phyloP scores from a whole-genome alignment of 2,797 vertebrate species.

The Gadopsis marmoratus region DNA sequence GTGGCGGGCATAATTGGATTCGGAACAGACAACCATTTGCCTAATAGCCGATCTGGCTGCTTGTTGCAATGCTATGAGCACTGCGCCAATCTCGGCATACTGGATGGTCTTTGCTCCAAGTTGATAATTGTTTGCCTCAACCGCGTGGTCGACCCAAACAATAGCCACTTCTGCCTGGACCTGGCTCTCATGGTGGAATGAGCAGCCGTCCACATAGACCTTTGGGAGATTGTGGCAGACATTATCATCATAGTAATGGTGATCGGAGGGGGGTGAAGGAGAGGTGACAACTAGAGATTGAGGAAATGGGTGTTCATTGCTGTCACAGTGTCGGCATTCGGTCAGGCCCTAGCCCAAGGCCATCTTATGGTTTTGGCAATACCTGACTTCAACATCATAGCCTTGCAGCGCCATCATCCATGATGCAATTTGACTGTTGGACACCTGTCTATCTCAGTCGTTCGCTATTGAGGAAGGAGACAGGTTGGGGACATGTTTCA shows the following conservation, averaged over 20 bases:
- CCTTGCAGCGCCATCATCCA: background rate
- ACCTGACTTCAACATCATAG: background rate
- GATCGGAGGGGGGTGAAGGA: background rate
- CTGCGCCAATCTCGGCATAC: background rate
- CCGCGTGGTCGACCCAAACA: background rate
- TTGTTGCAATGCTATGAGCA: background rate
- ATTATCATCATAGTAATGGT: slow-evolving; percentile 1
- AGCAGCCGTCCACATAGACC: background rate
- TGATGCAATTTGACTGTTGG: background rate
- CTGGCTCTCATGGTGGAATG: background rate
- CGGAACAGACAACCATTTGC: background rate
- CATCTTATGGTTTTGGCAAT: background rate
- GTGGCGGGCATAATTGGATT: background rate
- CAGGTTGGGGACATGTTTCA: background rate
- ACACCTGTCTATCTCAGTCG: background rate
- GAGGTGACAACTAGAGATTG: background rate
- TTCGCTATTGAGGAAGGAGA: background rate
- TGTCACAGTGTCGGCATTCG: background rate
- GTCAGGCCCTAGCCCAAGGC: background rate
- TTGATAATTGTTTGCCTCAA: background rate
- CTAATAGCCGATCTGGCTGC: rapidly evolving
- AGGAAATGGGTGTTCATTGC: background rate
- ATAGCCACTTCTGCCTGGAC: background rate
- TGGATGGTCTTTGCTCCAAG: background rate
- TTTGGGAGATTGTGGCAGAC: background rate